phyloP scores from a whole-genome alignment of 2,888 invertebrate species.

The Lobophora halterata region DNA sequence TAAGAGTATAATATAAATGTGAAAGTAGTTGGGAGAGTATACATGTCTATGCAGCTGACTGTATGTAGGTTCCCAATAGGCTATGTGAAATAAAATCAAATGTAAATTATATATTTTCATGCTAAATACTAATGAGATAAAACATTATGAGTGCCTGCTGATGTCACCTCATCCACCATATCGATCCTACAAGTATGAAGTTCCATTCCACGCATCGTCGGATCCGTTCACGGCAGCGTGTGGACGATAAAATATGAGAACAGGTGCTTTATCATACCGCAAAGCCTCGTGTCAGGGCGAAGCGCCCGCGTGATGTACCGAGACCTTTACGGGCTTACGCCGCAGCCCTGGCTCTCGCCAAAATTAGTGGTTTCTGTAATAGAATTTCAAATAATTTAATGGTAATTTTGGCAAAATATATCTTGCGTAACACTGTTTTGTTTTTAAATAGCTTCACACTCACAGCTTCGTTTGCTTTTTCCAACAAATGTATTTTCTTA shows the following conservation, averaged over 20 bases:
- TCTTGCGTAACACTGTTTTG: no score
- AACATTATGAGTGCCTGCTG: neutral
- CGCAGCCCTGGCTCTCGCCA: slow-evolving; percentile 37
- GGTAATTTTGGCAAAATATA: slow-evolving; percentile 21
- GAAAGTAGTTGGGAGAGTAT: no score
- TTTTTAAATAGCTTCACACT: no score
- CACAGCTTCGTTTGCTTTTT: no score
- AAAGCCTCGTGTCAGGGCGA: slow-evolving; percentile 70
- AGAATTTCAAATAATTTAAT: slow-evolving; percentile 50
- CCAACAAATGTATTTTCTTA: no score
- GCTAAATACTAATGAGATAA: neutral
- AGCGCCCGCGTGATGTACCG: slow-evolving; percentile 67
- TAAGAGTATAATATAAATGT: no score
- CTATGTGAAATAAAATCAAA: no score
- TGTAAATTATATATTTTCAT: no score
- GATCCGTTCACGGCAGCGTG: slow-evolving; percentile 62
- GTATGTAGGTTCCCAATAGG: no score
- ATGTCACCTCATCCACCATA: slow-evolving; percentile 9
- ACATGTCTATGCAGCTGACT: no score
- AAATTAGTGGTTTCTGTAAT: slow-evolving; percentile 64
- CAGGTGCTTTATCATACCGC: slow-evolving; percentile 73
- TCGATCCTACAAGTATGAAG: slow-evolving; percentile 32
- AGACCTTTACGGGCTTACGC: slow-evolving; percentile 66
- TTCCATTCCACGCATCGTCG: slow-evolving; percentile 46
- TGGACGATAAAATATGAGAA: slow-evolving; percentile 73